Conservation (phyloP, 2,888 invertebrate genomes). For the Formica aserva region DNA sequence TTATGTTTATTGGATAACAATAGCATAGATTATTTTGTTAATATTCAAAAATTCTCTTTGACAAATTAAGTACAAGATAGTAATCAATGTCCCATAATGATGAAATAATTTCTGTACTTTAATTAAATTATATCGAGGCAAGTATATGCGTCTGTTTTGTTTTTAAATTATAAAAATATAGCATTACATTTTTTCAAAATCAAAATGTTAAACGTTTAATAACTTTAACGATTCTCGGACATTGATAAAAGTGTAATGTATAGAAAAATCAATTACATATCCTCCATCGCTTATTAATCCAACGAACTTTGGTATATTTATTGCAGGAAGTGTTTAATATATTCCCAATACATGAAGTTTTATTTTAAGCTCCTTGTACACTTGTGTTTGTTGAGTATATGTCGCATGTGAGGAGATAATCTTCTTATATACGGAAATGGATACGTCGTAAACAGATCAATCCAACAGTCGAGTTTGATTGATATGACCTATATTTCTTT, state of each 20-base stretch:
- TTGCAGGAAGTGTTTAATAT: not conserved
- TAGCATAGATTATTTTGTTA: not conserved
- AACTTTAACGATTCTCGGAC: not conserved
- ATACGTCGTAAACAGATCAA: conserved; percentile 23
- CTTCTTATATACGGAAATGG: conserved; percentile 20
- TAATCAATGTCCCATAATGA: not conserved
- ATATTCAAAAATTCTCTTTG: not conserved
- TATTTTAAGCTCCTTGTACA: not conserved
- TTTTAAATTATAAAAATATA: conserved; percentile 8
- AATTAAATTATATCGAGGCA: not conserved
- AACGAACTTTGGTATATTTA: not conserved
- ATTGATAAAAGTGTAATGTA: not conserved
- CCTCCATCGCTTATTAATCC: not conserved
- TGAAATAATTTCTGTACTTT: not conserved
- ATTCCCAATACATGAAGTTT: not conserved
- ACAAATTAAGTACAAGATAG: not conserved
- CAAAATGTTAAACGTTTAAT: not conserved
- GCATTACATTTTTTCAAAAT: not conserved
- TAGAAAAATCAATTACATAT: not conserved
- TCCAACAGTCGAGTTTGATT: not conserved
- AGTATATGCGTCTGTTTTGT: not conserved
- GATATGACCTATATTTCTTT: conserved; percentile 18
- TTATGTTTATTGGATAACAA: not conserved
- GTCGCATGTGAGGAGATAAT: not conserved
- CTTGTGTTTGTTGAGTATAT: not conserved